phyloP scores from a whole-genome alignment of 1,140 invertebrate genomes.

The Formica exsecta region DNA sequence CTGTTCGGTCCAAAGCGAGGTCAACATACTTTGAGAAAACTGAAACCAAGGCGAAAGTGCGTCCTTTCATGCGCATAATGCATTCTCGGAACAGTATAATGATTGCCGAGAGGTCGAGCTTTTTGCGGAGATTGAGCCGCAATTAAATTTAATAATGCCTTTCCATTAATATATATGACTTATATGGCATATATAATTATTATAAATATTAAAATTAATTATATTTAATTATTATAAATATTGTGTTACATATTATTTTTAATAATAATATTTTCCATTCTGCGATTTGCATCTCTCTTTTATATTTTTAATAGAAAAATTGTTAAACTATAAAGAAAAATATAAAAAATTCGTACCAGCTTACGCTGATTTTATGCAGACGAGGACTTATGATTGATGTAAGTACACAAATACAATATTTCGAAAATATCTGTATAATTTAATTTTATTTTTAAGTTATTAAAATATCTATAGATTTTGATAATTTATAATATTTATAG shows the following conservation, averaged over 20 bases:
- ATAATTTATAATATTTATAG: too few relatives aligned
- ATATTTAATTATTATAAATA: slow-evolving; percentile 13
- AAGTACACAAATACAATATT: background rate
- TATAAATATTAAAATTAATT: slow-evolving; percentile 11
- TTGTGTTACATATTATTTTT: background rate
- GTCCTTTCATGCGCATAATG: background rate
- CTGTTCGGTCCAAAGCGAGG: background rate
- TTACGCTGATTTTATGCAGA: background rate
- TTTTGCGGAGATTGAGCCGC: background rate
- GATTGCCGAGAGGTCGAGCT: background rate
- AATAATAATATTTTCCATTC: background rate
- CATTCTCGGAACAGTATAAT: background rate
- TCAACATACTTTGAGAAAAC: slow-evolving; percentile 44
- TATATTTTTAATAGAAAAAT: background rate
- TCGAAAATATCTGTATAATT: too few relatives aligned
- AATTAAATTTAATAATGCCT: background rate
- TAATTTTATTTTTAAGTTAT: too few relatives aligned
- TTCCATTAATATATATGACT: background rate
- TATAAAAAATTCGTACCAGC: background rate
- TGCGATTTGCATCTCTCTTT: background rate
- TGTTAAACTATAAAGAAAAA: background rate
- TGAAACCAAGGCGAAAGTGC: slow-evolving; percentile 26
- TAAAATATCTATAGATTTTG: too few relatives aligned
- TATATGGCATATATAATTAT: background rate
- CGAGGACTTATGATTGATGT: background rate